Evolutionary conservation across 2,797 vertebrate genomes (phyloP).

Genomic region (Myioborus melanocephalus): DNA sequence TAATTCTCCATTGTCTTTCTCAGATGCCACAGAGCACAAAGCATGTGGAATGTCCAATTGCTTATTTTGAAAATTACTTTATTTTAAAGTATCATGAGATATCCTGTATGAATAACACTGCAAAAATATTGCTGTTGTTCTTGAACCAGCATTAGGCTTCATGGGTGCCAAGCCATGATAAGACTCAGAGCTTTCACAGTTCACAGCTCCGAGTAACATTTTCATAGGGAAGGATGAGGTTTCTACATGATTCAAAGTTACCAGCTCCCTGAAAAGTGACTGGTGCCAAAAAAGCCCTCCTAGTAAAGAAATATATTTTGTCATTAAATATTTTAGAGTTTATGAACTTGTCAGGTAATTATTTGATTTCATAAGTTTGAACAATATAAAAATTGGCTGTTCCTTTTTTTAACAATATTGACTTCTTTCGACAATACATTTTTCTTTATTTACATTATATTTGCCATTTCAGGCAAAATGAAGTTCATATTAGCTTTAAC

Average conservation of each 20-base stretch:
- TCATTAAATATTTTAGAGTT: not conserved
- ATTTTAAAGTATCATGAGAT: not conserved
- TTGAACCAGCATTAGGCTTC: constrained; percentile 9
- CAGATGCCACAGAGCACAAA: accelerated
- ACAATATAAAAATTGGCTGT: not conserved
- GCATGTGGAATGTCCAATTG: not conserved
- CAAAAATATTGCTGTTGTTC: not conserved
- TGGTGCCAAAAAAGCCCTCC: not conserved
- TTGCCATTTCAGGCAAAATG: not conserved
- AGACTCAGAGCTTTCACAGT: constrained; percentile 8
- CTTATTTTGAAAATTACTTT: not conserved
- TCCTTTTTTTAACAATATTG: not conserved
- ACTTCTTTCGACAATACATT: not conserved
- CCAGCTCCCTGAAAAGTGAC: not conserved
- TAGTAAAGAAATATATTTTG: not conserved
- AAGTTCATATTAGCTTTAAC: not conserved
- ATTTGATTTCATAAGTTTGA: not conserved
- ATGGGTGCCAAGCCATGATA: constrained; percentile 26
- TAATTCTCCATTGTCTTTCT: not conserved
- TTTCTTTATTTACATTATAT: not conserved
- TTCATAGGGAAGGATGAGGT: not conserved
- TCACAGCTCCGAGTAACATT: not conserved
- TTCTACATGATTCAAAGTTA: not conserved
- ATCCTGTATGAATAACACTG: not conserved
- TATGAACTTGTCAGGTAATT: not conserved